These are phyloP conservation scores for Drosophila navojoa DNA, from an alignment of 1,140 invertebrate species.

Conservation along the genomic window DNA sequence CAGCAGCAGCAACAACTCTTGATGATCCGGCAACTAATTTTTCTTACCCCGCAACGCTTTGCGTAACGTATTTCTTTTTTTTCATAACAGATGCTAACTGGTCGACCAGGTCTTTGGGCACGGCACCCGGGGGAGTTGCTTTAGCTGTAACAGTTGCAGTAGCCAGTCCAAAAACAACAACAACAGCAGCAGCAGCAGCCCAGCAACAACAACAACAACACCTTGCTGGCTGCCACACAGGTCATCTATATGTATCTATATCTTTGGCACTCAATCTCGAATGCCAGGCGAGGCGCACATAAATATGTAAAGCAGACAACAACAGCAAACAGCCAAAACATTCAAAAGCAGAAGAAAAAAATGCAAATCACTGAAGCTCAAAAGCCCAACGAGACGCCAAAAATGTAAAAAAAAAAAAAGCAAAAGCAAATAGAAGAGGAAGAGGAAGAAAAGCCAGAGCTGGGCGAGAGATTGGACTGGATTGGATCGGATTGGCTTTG, in stretches of 20 bases:
- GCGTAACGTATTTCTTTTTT: conserved; percentile 32
- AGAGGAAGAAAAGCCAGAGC: conserved; percentile 5
- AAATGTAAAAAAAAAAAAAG: neutral
- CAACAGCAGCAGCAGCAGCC: neutral
- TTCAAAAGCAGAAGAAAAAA: conserved; percentile 34
- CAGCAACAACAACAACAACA: conserved; percentile 41
- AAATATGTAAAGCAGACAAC: conserved; percentile 57
- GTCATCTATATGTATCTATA: conserved; percentile 61
- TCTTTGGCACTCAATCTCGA: conserved; percentile 51
- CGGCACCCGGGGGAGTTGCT: conserved; percentile 58
- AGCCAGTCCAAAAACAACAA: conserved; percentile 32
- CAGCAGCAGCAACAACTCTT: conserved; percentile 33
- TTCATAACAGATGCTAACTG: conserved; percentile 60
- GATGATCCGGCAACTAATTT: conserved; percentile 38
- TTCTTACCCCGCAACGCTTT: conserved; percentile 25
- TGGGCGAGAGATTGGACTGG: conserved; percentile 16
- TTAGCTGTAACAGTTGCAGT: conserved; percentile 53
- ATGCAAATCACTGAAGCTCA: conserved; percentile 80
- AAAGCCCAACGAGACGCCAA: conserved; percentile 61
- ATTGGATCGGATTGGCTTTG: conserved; percentile 18
- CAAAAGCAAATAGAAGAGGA: no score
- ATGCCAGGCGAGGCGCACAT: conserved; percentile 61
- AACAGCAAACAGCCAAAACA: conserved; percentile 10
- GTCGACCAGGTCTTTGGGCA: conserved; percentile 43
- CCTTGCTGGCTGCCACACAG: conserved; percentile 59